Base-by-base conservation (phyloP, 64 coral and sea anemone genomes). In the Anthopleura sola region DNA sequence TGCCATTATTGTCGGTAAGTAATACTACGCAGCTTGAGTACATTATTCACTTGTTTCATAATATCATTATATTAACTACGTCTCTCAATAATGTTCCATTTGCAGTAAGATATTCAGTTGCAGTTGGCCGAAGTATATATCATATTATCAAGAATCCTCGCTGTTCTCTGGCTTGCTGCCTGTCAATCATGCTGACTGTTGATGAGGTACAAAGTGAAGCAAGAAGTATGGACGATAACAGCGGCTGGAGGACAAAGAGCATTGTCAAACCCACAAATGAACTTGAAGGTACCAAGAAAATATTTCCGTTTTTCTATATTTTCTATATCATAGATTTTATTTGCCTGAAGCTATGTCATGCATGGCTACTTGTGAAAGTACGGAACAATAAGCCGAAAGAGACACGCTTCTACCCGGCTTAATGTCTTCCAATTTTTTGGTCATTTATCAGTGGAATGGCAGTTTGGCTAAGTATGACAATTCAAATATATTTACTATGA, bases 1-100 rank as follows among this genome's bases (percentile, higher is more conserved):
- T 15, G 88, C 64, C 17, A 7, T 90, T 9, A 54, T 90, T 29
- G 18, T 71, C 17, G 81, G 88, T 90, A 90, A 75, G 76, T 48
- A 31, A 37, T 62, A 10, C 5, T 18, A 56, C 55, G 16, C 16
- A 56, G 19, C 53, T 20, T 56, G 55, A 5, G 20, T 17, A 18
- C 20, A 56, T 44, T 44, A 20, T 53, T 12, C 50, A 53, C 16
- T 12, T 17, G 16, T 15, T 15, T 7, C 46, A n/a, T 20, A 16
- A 23, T 5, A 21, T 58, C 0, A 0, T 58, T 4, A 11, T 48
- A 62, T 24, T 0, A 62, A 2, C 58, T 7, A 6, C 21, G n/a
- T n/a, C 21, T 26, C 58, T n/a, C n/a, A 26, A 17, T 18, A 56
- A 56, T 53, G 50, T 11, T 62, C 11, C n/a, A 11, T 62, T 62